A percentile compares a stretch with the other conserved stretches of the same genome.
These are phyloP conservation scores for Percopsis transmontana DNA, from an alignment of 2,113 vertebrate species.

Conservation along the genomic window DNA sequence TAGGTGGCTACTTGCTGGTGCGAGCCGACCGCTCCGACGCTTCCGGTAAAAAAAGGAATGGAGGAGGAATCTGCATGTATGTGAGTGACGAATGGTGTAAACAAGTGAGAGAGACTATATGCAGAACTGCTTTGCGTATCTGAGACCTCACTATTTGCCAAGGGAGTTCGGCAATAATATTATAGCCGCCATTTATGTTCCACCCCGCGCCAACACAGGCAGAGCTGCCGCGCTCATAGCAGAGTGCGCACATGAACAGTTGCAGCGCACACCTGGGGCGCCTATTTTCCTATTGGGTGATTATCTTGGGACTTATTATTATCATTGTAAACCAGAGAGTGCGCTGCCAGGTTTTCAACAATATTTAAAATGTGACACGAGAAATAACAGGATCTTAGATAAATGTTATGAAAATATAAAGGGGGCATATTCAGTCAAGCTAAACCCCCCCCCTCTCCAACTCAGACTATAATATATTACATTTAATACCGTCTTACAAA, in stretches of 20 bases:
- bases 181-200: neutral
- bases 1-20: neutral
- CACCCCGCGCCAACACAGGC: neutral
- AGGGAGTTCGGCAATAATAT: conserved; percentile 1
- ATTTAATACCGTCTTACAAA: neutral
- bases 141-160: neutral
- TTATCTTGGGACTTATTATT: no score
- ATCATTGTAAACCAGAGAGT: neutral
- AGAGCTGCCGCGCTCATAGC: neutral
- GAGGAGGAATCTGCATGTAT: no score
- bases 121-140: neutral
- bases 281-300: neutral
- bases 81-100: neutral
- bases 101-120: neutral
- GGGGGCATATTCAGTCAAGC: neutral
- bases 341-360: neutral
- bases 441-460: neutral
- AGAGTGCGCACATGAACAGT: neutral
- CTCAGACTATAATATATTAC: neutral
- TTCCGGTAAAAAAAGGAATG: neutral
- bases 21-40: neutral
- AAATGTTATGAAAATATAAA: neutral
- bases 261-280: neutral
- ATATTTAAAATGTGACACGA: neutral
- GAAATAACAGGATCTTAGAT: neutral